phyloP scores from a whole-genome alignment of 2,113 vertebrate genomes.

The Melanerpes formicivorus region DNA sequence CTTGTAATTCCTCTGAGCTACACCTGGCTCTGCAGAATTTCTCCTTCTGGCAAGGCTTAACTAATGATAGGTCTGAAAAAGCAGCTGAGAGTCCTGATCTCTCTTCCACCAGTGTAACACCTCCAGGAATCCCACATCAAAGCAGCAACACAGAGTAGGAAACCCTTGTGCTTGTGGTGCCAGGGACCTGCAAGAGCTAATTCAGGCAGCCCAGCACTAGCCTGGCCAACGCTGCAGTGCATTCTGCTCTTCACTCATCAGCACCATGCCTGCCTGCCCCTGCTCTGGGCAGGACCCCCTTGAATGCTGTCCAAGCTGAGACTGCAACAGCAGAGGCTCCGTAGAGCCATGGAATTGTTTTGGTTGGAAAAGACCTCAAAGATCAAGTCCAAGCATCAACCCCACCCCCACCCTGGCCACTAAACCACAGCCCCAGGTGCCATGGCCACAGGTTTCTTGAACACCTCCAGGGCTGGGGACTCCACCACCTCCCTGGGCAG shows the following conservation, averaged over 20 bases:
- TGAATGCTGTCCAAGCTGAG: not conserved
- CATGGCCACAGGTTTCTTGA: too few relatives aligned
- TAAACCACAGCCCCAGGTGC: too few relatives aligned
- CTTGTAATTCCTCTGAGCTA: not conserved
- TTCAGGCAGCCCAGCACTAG: not conserved
- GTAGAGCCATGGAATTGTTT: too few relatives aligned
- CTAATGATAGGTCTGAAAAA: slow-evolving; percentile 7
- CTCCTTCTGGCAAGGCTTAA: not conserved
- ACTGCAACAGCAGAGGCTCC: not conserved
- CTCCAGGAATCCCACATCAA: not conserved
- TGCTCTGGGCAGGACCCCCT: fast-evolving
- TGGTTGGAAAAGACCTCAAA: too few relatives aligned
- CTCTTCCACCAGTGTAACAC: not conserved
- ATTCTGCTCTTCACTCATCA: not conserved
- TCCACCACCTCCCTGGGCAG: too few relatives aligned
- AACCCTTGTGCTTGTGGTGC: not conserved
- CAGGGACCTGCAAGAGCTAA: not conserved
- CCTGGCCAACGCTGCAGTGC: not conserved
- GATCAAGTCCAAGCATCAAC: too few relatives aligned
- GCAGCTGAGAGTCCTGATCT: not conserved
- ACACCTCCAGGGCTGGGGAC: too few relatives aligned
- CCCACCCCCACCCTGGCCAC: too few relatives aligned
- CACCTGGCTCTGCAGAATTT: not conserved
- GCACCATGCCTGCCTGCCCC: not conserved
- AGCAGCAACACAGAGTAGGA: not conserved